Base-by-base conservation (phyloP, 2,888 invertebrate species). In the Macaria liturata region DNA sequence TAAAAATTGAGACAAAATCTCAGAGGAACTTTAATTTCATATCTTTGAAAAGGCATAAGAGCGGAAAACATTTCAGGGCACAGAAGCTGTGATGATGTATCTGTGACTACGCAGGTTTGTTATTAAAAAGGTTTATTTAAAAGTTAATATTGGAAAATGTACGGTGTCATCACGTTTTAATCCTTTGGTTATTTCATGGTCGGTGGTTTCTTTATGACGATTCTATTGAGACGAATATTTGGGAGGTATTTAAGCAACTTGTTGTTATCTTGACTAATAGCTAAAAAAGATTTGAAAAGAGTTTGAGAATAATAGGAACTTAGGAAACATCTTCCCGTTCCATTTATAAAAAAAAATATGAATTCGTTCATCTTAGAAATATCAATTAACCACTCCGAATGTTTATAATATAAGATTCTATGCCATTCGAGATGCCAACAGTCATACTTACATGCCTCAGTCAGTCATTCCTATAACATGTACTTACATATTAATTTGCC, bases 161-260 rank as follows among this genome's bases (percentile, higher is more conserved):
- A 81, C 83, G 68, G 65, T 84, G 88, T 90, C 90, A 91, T 89
- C 83, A 71, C 72, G 69, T 63, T 69, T 76, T 78, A 86, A 86
- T 86, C 84, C 86, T 68, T 80, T 81, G 71, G 78, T 85, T 80
- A 88, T 88, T 90, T 88, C 88, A 88, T 86, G 87, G 75, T 82
- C 74, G 69, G 72, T 74, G 67, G 66, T 66, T 65, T 30, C 40
- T 54, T 59, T 62, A 57, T 57, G 59, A 55, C 55, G 50, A 49
- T 43, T 61, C 30, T 46, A 51, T 57, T 54, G 49, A 50, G 52
- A 54, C 54, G 9, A 59, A 58, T 51, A 59, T 65, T 58, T 52
- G 39, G 32, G 32, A 40, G 30, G 46, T 37, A 6, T 0, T 37
- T 37, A 37, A 30, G 8, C 9, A 32, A 8, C 43, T 34, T 7